Conservation (phyloP, 2,113 vertebrate genomes). For the Lagenorhynchus albirostris region DNA sequence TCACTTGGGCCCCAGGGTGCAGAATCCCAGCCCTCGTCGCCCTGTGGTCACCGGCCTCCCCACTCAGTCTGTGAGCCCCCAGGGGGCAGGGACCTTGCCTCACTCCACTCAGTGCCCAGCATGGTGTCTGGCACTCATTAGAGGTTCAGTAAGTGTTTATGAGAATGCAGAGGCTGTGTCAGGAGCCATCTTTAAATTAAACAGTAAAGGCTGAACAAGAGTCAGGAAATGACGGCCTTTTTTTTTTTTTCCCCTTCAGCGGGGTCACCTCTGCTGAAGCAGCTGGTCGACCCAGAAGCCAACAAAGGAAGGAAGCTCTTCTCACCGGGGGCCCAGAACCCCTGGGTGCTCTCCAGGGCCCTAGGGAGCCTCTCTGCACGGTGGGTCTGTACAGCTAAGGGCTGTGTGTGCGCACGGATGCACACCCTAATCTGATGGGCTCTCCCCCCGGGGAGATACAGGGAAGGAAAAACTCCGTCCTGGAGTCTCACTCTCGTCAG, state of each 20-base stretch:
- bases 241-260: background rate
- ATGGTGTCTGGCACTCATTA: background rate
- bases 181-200: background rate
- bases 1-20: background rate
- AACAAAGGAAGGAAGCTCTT: background rate
- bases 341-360: background rate
- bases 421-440: background rate
- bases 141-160: background rate
- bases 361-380: background rate
- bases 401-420: fast-evolving
- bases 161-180: background rate
- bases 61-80: background rate
- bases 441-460: background rate
- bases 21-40: background rate
- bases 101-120: background rate
- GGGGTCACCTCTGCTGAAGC: background rate
- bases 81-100: background rate
- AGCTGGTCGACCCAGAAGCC: background rate
- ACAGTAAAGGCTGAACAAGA: background rate
- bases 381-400: background rate
- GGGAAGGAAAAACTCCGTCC: background rate
- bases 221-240: background rate
- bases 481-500: background rate
- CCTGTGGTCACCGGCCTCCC: background rate
- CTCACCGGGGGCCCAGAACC: background rate